Conservation (phyloP, 1,140 invertebrate species). For the Atta texana region DNA sequence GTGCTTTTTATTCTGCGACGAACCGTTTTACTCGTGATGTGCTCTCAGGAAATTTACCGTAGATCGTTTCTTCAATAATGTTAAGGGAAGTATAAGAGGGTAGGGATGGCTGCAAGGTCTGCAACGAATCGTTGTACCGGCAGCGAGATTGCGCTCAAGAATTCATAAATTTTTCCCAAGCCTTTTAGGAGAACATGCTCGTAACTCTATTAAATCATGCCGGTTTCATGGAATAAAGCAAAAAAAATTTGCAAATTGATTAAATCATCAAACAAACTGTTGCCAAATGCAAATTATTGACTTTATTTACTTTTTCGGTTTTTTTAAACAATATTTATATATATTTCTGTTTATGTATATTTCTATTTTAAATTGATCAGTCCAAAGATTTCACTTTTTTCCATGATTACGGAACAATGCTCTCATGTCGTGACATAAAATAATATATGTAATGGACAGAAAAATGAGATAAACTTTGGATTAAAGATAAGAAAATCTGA, state of each 20-base stretch:
- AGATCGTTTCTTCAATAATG: constrained; percentile 52
- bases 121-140: constrained; percentile 46
- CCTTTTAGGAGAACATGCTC: neutral
- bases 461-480: neutral
- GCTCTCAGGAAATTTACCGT: constrained; percentile 36
- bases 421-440: neutral
- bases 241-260: constrained; percentile 28
- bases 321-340: neutral
- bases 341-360: too few relatives aligned
- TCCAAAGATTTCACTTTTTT: neutral
- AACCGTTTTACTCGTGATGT: constrained; percentile 17
- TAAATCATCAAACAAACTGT: constrained; percentile 23
- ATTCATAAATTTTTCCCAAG: constrained; percentile 55
- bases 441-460: neutral
- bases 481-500: neutral
- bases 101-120: neutral
- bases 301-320: neutral
- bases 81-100: constrained; percentile 24
- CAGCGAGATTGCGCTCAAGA: neutral
- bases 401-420: neutral
- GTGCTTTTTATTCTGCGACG: constrained; percentile 44
- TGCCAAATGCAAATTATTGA: neutral
- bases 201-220: constrained; percentile 4
- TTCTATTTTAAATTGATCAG: neutral
- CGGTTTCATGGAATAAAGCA: neutral